Evolutionary conservation across 1,140 invertebrate species (phyloP).

Genomic region (Mylabris phalerata): DNA sequence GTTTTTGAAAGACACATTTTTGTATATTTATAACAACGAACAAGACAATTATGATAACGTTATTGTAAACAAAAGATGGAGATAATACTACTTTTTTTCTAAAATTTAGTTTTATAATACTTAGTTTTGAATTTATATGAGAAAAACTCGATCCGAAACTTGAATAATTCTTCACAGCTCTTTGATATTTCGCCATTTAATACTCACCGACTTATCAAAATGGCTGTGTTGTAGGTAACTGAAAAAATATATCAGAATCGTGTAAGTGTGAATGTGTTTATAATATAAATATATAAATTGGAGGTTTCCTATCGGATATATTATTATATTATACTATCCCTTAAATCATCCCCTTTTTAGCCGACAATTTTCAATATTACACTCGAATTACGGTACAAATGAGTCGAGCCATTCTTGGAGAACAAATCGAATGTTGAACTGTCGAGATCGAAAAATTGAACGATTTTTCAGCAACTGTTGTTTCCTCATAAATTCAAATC

Average conservation of each 20-base stretch:
- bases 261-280: conserved; percentile 42
- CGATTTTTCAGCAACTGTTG: too few relatives aligned
- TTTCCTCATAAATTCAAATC: too few relatives aligned
- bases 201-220: conserved; percentile 33
- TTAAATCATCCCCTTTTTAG: too few relatives aligned
- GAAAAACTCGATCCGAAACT: conserved; percentile 23
- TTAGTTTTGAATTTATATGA: not conserved
- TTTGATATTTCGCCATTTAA: conserved; percentile 32
- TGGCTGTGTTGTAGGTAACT: conserved; percentile 33
- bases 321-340: conserved; percentile 5
- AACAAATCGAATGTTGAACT: too few relatives aligned
- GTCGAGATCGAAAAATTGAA: too few relatives aligned
- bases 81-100: conserved; percentile 22
- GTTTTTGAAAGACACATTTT: conserved; percentile 10
- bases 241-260: conserved; percentile 18
- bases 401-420: too few relatives aligned
- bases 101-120: conserved; percentile 27
- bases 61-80: too few relatives aligned
- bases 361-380: too few relatives aligned
- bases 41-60: conserved; percentile 5
- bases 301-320: conserved; percentile 28
- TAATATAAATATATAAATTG: conserved; percentile 39
- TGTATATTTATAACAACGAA: conserved; percentile 35
- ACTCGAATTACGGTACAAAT: too few relatives aligned
- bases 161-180: conserved; percentile 25